Percentiles rank a stretch among this genome's conserved stretches.
These are phyloP conservation scores for Saturnia japonica DNA, from an alignment of 2,888 invertebrate species.

Conservation along the genomic window DNA sequence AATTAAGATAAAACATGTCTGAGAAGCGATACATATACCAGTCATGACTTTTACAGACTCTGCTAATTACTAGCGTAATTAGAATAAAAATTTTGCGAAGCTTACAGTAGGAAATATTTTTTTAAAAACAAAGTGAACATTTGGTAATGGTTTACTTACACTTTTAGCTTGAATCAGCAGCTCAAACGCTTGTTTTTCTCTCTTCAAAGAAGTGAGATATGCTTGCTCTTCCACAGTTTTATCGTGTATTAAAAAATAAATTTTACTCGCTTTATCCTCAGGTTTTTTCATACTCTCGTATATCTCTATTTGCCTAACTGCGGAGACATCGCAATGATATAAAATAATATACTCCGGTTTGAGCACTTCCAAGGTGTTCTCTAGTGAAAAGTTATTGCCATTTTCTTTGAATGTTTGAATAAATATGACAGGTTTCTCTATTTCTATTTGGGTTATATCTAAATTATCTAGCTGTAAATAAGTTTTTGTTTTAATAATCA, in stretches of 20 bases:
- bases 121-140: background rate
- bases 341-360: conserved; percentile 92
- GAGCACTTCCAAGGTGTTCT: conserved; percentile 84
- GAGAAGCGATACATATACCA: no score
- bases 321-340: conserved; percentile 93
- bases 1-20: no score
- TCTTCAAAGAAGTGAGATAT: conserved; percentile 93
- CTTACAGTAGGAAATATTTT: background rate
- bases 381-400: conserved; percentile 87
- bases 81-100: background rate
- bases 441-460: conserved; percentile 84
- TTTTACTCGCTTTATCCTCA: conserved; percentile 80
- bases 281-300: conserved; percentile 84
- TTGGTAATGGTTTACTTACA: conserved; percentile 74
- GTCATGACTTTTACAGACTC: no score
- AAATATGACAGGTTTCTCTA: conserved; percentile 85
- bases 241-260: conserved; percentile 95
- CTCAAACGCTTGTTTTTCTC: conserved; percentile 98
- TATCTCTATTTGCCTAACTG: conserved; percentile 95
- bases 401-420: conserved; percentile 90
- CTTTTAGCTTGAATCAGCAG: conserved; percentile 94
- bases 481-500: background rate
- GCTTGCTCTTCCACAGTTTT: conserved; percentile 98
- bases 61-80: no score
- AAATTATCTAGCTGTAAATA: conserved; percentile 84